phyloP scores from a whole-genome alignment of 1,140 invertebrate genomes.

The Leptoteleia sp. region DNA sequence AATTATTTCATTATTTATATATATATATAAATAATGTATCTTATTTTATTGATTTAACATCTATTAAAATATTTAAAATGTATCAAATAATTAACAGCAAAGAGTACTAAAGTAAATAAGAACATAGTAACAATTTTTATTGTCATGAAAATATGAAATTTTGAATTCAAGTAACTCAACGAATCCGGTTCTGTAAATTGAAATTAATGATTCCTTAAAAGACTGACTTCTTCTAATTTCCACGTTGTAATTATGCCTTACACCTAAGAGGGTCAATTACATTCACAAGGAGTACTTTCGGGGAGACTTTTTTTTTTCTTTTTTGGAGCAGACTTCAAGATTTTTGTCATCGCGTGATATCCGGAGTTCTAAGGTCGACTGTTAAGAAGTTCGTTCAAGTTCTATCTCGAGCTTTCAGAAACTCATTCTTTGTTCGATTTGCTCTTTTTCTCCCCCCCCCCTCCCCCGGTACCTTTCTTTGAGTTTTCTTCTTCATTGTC shows the following conservation, averaged over 20 bases:
- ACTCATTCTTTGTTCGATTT: constrained; percentile 28
- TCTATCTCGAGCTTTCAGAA: constrained; percentile 42
- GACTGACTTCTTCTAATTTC: constrained; percentile 6
- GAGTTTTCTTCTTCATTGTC: constrained; percentile 56
- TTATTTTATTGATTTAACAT: too few relatives aligned
- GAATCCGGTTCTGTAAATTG: too few relatives aligned
- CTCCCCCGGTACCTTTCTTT: constrained; percentile 23
- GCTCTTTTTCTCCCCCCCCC: constrained; percentile 13
- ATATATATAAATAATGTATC: too few relatives aligned
- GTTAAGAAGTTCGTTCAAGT: constrained; percentile 54
- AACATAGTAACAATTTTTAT: too few relatives aligned
- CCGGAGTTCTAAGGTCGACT: constrained; percentile 38
- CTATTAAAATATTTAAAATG: too few relatives aligned
- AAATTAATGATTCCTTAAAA: constrained; percentile 1
- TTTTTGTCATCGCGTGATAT: constrained; percentile 52
- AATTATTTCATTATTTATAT: too few relatives aligned
- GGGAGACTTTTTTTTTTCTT: not conserved
- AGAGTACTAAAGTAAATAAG: too few relatives aligned
- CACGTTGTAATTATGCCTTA: constrained; percentile 15
- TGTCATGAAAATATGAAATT: too few relatives aligned
- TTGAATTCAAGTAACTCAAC: too few relatives aligned
- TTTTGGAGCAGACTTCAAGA: constrained; percentile 14
- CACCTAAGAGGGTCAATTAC: constrained; percentile 14
- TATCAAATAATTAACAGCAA: too few relatives aligned
- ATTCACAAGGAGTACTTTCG: constrained; percentile 13